Conservation (phyloP, 1,140 invertebrate genomes). For the Drosophila chauvacae region DNA sequence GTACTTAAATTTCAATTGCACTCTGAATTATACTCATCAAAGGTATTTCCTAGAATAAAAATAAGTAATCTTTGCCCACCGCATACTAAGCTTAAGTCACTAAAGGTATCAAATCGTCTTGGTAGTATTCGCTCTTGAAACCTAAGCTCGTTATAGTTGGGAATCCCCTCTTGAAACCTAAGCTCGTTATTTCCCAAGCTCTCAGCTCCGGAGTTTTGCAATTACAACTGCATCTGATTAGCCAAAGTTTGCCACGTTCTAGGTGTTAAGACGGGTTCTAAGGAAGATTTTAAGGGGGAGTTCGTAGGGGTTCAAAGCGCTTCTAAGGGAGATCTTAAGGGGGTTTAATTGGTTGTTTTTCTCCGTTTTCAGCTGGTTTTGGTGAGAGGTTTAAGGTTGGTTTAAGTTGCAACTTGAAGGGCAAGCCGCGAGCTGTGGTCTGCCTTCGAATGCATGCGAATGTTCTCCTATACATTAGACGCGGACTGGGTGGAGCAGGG, state of each 20-base stretch:
- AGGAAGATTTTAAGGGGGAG: neutral
- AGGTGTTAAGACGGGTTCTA: neutral
- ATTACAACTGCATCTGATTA: conserved; percentile 73
- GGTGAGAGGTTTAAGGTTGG: neutral
- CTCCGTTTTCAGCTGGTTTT: neutral
- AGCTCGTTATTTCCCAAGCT: conserved; percentile 2
- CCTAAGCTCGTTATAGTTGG: conserved; percentile 3
- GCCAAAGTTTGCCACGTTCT: conserved; percentile 31
- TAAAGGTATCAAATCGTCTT: conserved; percentile 9
- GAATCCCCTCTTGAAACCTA: neutral
- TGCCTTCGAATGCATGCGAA: conserved; percentile 34
- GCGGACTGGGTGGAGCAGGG: neutral
- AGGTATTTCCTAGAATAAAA: neutral
- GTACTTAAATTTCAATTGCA: neutral
- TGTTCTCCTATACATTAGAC: conserved; percentile 41
- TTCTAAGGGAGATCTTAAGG: neutral
- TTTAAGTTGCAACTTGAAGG: neutral
- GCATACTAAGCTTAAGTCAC: neutral
- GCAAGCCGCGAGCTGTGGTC: conserved; percentile 14
- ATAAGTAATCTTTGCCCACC: neutral
- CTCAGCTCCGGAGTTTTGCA: conserved; percentile 53
- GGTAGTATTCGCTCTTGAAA: neutral
- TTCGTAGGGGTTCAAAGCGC: neutral
- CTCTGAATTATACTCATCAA: neutral
- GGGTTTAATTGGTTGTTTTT: neutral